Conservation (phyloP, 2,888 invertebrate species). For the Panzeria rudis region DNA sequence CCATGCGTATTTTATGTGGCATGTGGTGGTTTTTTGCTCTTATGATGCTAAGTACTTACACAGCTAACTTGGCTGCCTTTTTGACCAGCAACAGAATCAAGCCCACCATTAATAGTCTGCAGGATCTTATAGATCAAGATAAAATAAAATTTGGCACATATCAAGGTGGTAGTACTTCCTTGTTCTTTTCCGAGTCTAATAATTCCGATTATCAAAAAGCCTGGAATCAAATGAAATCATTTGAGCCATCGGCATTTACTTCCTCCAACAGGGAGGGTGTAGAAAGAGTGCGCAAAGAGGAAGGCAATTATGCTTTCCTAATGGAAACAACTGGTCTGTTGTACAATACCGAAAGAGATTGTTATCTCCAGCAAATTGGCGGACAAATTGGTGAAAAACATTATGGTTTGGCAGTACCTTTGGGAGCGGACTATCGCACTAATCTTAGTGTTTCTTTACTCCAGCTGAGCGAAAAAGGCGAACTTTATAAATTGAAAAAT, state of each 20-base stretch:
- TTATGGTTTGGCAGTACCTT: conserved; percentile 96
- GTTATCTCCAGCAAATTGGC: conserved; percentile 92
- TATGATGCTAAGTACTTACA: conserved; percentile 96
- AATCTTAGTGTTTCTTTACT: conserved; percentile 94
- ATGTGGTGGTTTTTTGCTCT: conserved; percentile 98
- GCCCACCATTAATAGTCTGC: conserved; percentile 93
- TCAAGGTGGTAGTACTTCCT: conserved; percentile 93
- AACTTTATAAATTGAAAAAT: conserved; percentile 91
- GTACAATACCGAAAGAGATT: conserved; percentile 92
- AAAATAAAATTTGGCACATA: conserved; percentile 97
- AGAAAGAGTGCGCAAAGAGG: conserved; percentile 89
- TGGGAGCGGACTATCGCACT: conserved; percentile 91
- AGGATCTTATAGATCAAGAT: conserved; percentile 95
- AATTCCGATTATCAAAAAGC: conserved; percentile 94
- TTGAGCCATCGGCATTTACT: conserved; percentile 92
- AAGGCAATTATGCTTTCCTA: conserved; percentile 94
- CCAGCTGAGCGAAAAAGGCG: conserved; percentile 94
- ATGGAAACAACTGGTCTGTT: conserved; percentile 98
- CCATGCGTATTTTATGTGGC: conserved; percentile 93
- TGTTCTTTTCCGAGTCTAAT: conserved; percentile 95
- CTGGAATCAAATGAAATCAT: conserved; percentile 94
- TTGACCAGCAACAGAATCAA: conserved; percentile 95
- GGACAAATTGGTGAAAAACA: conserved; percentile 94
- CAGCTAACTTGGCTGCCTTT: conserved; percentile 97
- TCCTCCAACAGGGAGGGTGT: conserved; percentile 92